Evolutionary conservation across 2,797 vertebrate species (phyloP).

Genomic region (Malurus splendens): DNA sequence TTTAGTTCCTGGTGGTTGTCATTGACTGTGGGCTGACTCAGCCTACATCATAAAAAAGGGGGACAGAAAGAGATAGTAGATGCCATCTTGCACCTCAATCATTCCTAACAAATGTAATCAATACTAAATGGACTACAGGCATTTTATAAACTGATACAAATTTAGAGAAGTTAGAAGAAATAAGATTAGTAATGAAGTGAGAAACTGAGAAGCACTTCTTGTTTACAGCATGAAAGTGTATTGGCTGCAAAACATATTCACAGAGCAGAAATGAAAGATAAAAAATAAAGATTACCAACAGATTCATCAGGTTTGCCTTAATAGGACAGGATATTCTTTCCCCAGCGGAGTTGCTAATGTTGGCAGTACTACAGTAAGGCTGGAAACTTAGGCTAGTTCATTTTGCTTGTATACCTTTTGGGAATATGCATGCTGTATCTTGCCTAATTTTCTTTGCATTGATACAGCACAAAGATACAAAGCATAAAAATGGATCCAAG

Average conservation of each 20-base stretch:
- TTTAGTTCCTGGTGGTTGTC: background rate
- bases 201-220: conserved; percentile 27
- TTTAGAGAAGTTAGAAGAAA: conserved; percentile 2
- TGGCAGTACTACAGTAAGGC: background rate
- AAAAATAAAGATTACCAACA: background rate
- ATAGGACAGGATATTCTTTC: background rate
- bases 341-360: conserved; percentile 7
- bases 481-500: conserved; percentile 49
- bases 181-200: background rate
- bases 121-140: background rate
- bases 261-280: background rate
- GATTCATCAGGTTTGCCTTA: conserved; percentile 30
- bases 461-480: conserved; percentile 49
- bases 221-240: background rate
- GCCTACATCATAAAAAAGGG: background rate
- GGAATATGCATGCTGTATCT: conserved; percentile 41
- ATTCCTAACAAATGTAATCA: background rate
- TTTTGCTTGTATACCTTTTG: conserved; percentile 45
- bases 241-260: conserved; percentile 23
- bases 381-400: conserved; percentile 16
- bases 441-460: conserved; percentile 21
- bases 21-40: background rate
- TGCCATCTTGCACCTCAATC: background rate
- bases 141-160: background rate
- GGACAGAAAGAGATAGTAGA: background rate